Base-by-base conservation (phyloP, 2,888 invertebrate genomes). In the Phlogophora meticulosa region DNA sequence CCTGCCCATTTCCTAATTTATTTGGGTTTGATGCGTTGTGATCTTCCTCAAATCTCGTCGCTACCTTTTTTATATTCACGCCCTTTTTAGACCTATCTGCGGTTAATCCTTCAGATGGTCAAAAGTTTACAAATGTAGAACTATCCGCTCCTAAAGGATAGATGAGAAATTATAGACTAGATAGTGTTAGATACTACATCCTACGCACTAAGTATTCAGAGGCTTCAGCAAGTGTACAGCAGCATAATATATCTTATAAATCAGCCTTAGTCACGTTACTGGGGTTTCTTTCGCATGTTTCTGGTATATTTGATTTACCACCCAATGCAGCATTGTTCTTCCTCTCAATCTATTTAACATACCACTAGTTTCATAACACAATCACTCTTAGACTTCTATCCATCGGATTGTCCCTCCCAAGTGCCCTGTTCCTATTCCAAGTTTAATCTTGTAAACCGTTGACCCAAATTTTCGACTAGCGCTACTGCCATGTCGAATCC, bases 391-490 rank as follows among this genome's bases (percentile, higher is more conserved):
- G 11, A 17, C 10, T 10, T 53, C 34, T 13, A 45, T 45, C 22
- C 38, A 48, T 52, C 51, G 11, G 38, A 48, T 43, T 28, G 34
- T 24, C 17, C 43, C 17, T 48, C 56, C 57, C 64, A 10, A 72
- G 57, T 45, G 64, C 13, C 45, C 28, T 34, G 78, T 72, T 72
- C 73, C 58, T 53, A 53, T 40, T 78, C 57, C 20, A 45, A 78
- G 57, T 63, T 53, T 78, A 72, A 72, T 73, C 72, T 77, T 49
- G 17, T 77, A 53, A 72, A 58, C 48, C n/a, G 57, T 53, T 74
- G 74, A 70, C 81, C 78, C 36, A 65, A 56, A 61, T 66, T 58
- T 56, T 52, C 52, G 40, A 40, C 48, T 20, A 46, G 45, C 22
- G 11, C 11, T 20, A 46, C 49, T 59, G 49, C 51, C 48, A 53